Base-by-base conservation (phyloP, 2,797 vertebrate genomes). In the Fistularia commersonii region DNA sequence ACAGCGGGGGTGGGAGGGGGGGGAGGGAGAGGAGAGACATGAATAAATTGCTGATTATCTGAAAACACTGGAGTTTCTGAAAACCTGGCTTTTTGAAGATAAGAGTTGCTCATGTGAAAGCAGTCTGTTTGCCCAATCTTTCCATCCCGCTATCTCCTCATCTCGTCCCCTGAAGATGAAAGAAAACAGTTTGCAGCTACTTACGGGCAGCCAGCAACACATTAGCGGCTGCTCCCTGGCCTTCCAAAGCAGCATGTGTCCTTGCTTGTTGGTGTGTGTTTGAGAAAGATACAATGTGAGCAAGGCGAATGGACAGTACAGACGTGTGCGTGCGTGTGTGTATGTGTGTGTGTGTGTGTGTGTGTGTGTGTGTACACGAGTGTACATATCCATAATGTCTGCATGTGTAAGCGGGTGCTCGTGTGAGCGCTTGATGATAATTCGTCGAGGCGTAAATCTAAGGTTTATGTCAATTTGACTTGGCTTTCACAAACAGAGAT, bases 361-460 rank as follows among this genome's bases (percentile, higher is more conserved):
- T 36, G 23, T 11, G 41, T 15, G 40, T 47, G 39, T 9, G 33
- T 8, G 8, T 32, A n/a, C 9, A 12, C 13, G 39, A 6, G 10
- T 41, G 12, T 12, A 13, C 6, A 31, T 14, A 34, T 35, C 3
- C 11, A 15, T 41, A 58, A 6, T 34, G 72, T 58, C 10, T 36
- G 43, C 32, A 54, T 49, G 69, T 57, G 59, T n/a, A 8, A 11
- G 15, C 13, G 51, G 1, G 6, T 47, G 66, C 62, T 64, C 41
- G 33, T 50, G 72, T 69, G 71, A 8, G 12, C 32, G 57, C 51
- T 45, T 69, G 72, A 69, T 80, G 75, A 82, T 75, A 82, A 76
- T 81, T 69, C 81, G 78, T 84, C 76, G 79, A 85, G 76, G 81
- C 84, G 77, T 74, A 64, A 76, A 85, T 83, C 88, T 71, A 85